Base-by-base conservation (phyloP, 2,113 vertebrate species). In the Chionodraco myersi region DNA sequence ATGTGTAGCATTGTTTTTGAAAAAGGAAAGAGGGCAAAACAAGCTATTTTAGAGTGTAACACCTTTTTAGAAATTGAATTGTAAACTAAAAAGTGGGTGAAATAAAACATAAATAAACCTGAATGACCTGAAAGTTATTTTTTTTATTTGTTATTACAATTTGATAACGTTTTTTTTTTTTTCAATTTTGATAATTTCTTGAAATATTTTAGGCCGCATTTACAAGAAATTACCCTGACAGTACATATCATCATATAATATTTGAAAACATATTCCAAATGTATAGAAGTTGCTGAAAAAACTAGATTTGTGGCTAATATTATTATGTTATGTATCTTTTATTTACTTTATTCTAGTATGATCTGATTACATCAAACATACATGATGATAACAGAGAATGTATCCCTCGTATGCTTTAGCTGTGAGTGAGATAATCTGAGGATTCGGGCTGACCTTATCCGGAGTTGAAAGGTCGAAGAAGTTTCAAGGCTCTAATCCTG, bases 381-480 rank as follows among this genome's bases (percentile, higher is more conserved):
- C 45, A 4, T 13, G 12, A 23, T 57, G 58, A 44, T 54, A 34
- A 54, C 53, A 12, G 44, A 12, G 7, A 26, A 52, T 53, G 21
- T 18, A 23, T 63, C 41, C 62, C 16, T 48, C 68, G 56, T 64
- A 75, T 56, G 36, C 56, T 52, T 44, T 18, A 72, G 66, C 51
- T 67, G 83, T n/a, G 69, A 57, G 80, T 76, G 59, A 71, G 56
- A 69, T 78, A 65, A 75, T 62, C 49, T 88, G 36, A 80, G 48
- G 80, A 68, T 80, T 34, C 44, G 59, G 10, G 9, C 16, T 81
- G 84, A 92, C 82, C 88, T 75, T 41, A 6, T 23, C 41, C 6
- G n/a, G 45, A 77, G 90, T 79, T 89, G 12, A 87, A 85, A 86
- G 86, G 77, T 92, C 84, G 53, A 41, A 36, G 10, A 57, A 56